These are phyloP conservation scores for Cyprinodon diabolis DNA, from an alignment of 2,797 vertebrate species.

Conservation along the genomic window DNA sequence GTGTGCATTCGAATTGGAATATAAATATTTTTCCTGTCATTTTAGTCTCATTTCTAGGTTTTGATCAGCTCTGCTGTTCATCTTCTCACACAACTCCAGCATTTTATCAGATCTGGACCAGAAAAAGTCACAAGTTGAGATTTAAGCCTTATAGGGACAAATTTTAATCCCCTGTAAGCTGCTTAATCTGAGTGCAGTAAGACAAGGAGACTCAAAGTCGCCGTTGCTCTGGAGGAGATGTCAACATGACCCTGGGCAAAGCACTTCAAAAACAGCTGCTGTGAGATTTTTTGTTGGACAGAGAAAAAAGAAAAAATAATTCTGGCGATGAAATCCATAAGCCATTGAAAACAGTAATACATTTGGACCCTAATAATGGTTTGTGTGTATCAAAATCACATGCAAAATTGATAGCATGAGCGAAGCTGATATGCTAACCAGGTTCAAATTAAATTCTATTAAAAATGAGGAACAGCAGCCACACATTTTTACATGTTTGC, in stretches of 20 bases:
- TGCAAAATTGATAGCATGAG: too few species aligned
- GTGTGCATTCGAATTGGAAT: background rate
- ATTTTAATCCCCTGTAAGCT: slow-evolving; percentile 41
- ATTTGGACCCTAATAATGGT: background rate
- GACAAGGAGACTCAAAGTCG: slow-evolving; percentile 41
- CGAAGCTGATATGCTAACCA: too few species aligned
- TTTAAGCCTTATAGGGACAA: slow-evolving; percentile 24
- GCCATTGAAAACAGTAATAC: background rate
- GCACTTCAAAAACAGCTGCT: slow-evolving; percentile 65
- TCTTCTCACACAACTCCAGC: slow-evolving; percentile 9
- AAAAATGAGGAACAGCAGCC: too few species aligned
- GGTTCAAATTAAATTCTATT: too few species aligned
- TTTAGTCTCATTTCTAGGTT: background rate
- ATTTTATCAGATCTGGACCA: slow-evolving; percentile 31
- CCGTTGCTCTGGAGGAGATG: slow-evolving; percentile 27
- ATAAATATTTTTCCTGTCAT: background rate
- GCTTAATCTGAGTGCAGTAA: slow-evolving; percentile 42
- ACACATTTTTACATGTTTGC: too few species aligned
- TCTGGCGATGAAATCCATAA: background rate
- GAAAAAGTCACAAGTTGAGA: slow-evolving; percentile 6
- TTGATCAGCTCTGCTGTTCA: background rate
- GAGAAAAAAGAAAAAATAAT: too few species aligned
- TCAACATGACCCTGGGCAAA: slow-evolving; percentile 59
- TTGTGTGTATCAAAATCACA: too few species aligned
- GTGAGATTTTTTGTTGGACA: background rate